These are phyloP conservation scores for Anoplophora glabripennis DNA, from an alignment of 1,140 invertebrate species.

Conservation along the genomic window DNA sequence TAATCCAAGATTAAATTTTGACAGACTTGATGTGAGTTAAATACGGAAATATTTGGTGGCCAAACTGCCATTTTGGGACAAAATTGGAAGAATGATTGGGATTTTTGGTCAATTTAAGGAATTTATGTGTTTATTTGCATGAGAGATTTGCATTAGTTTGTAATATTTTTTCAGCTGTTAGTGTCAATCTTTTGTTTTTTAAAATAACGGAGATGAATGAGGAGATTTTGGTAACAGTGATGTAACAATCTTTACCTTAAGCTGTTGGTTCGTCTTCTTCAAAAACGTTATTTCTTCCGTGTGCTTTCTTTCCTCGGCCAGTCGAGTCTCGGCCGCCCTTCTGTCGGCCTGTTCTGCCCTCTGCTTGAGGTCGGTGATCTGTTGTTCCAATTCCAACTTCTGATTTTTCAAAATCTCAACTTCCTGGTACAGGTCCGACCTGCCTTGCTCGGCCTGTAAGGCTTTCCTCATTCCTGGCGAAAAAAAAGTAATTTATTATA, in stretches of 20 bases:
- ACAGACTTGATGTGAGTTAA: too few relatives aligned
- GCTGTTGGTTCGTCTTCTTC: conserved; percentile 89
- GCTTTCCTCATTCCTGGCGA: conserved; percentile 81
- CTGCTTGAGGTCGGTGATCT: conserved; percentile 76
- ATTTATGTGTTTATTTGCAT: too few relatives aligned
- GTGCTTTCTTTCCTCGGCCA: conserved; percentile 88
- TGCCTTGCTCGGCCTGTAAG: conserved; percentile 75
- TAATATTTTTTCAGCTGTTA: too few relatives aligned
- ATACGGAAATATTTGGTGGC: too few relatives aligned
- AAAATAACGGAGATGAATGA: too few relatives aligned
- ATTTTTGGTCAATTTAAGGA: too few relatives aligned
- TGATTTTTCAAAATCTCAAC: conserved; percentile 58
- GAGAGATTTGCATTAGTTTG: too few relatives aligned
- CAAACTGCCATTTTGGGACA: too few relatives aligned
- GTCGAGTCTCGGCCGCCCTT: conserved; percentile 75
- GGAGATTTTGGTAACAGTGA: too few relatives aligned
- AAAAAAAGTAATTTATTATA: not conserved
- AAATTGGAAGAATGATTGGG: too few relatives aligned
- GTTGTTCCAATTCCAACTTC: conserved; percentile 70
- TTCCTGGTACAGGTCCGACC: conserved; percentile 64
- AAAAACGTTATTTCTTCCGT: conserved; percentile 86
- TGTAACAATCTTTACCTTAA: conserved; percentile 79
- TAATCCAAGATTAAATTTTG: too few relatives aligned
- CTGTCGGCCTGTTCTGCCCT: conserved; percentile 83
- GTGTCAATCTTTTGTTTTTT: too few relatives aligned